These are phyloP conservation scores for Ptychodera flava DNA, from an alignment of 35 echinoderm and acorn worm genomes.

Conservation along the genomic window DNA sequence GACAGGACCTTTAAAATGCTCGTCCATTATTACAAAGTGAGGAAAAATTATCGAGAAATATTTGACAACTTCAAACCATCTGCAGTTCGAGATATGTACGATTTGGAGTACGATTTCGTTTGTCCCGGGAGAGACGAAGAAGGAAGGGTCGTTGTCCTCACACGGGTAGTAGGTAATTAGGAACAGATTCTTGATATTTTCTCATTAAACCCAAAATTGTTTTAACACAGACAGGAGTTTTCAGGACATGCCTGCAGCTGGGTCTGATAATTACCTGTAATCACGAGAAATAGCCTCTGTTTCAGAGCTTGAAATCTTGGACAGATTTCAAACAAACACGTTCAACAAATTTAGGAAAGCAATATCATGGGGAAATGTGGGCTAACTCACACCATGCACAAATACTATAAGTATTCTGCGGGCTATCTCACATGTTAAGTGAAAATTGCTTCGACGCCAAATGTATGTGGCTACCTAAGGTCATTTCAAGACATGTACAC, in stretches of 20 bases:
- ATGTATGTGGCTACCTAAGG: too few relatives aligned
- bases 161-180: slow-evolving; percentile 31
- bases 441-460: too few relatives aligned
- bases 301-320: too few relatives aligned
- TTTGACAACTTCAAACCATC: slow-evolving; percentile 81
- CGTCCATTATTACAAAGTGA: slow-evolving; percentile 90
- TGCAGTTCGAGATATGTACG: slow-evolving; percentile 61
- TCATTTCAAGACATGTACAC: too few relatives aligned
- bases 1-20: slow-evolving; percentile 77
- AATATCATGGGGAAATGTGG: too few relatives aligned
- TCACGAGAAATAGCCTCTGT: background rate
- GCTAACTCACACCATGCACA: too few relatives aligned
- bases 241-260: background rate
- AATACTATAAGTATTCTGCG: too few relatives aligned
- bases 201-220: background rate
- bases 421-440: too few relatives aligned
- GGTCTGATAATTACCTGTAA: background rate
- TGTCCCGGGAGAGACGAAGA: slow-evolving; percentile 47
- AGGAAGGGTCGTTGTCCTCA: slow-evolving; percentile 67
- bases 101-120: slow-evolving; percentile 65
- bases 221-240: background rate
- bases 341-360: too few relatives aligned
- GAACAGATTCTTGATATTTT: background rate
- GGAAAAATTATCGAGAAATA: slow-evolving; percentile 72
- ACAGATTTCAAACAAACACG: background rate